Evolutionary conservation across 2,888 invertebrate species (phyloP), one percentile per base, ranked within the genome.

Genomic region (Gortyna flavago): DNA sequence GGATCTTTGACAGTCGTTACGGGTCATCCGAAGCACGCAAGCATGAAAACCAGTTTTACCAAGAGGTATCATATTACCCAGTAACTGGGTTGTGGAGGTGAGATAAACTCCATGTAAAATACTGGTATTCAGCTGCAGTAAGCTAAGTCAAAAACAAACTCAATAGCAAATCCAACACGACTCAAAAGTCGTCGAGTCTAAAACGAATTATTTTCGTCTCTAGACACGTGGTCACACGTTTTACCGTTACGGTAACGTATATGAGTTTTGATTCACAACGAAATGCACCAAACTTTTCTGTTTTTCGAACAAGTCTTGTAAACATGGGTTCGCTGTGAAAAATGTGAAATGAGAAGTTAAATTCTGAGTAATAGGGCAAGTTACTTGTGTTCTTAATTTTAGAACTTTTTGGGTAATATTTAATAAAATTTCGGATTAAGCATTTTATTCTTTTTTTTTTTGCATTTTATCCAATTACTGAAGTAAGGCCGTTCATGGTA

Each of bases 251-350:
- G 69, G 86, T 93, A 93, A 94, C 93, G 91, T 93, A 94, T 93
- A 93, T 88, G 91, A 92, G 90, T 93, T 95, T 93, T 94, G 93
- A 95, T 93, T 93, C 90, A 88, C 83, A 90, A 85, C 83, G 93
- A 94, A 93, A 90, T 92, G 89, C 89, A 85, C 81, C 84, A 72
- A 85, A 88, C 81, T 86, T 80, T 73, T 71, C 75, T 87, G 81
- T 81, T 89, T 89, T 87, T 85, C 76, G 70, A 85, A 80, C 65
- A 70, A 83, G 41, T 75, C 74, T 61, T 48, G 85, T 83, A 91
- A 91, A 91, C 89, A 89, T 48, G 79, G 76, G 68, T 77, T 57
- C 44, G 68, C 35, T 73, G 74, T 73, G 65, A 71, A 75, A 77
- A 70, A 67, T 77, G 54, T 72, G 41, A 74, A 57, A 57, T 64